A percentile compares a stretch with the other conserved stretches of the same genome.
phyloP scores from a whole-genome alignment of 2,797 vertebrate genomes.

The Chloroceryle inda region DNA sequence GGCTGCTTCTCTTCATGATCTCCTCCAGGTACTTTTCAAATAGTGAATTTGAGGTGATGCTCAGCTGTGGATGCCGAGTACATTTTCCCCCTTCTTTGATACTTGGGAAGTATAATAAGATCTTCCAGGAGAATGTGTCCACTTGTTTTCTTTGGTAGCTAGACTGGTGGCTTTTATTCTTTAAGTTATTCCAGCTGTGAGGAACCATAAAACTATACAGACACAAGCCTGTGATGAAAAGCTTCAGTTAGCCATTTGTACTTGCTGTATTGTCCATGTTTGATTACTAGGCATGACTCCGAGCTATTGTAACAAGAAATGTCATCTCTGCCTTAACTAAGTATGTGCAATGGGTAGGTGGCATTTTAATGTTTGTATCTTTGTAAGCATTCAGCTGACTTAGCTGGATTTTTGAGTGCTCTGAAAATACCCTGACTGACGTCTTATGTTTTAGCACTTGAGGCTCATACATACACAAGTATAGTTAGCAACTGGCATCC shows the following conservation, averaged over 20 bases:
- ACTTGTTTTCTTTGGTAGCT: background rate
- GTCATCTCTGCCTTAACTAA: background rate
- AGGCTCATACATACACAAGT: background rate
- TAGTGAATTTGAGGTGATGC: background rate
- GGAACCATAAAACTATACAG: background rate
- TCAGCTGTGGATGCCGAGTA: background rate
- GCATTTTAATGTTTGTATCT: background rate
- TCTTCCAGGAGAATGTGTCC: background rate
- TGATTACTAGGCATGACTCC: background rate
- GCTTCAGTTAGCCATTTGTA: background rate
- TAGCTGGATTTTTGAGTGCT: background rate
- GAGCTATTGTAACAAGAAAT: background rate
- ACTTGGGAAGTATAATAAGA: background rate
- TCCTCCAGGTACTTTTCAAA: background rate
- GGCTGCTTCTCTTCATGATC: background rate
- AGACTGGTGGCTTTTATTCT: background rate
- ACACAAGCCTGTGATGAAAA: background rate
- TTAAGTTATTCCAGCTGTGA: background rate
- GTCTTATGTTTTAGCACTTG: background rate
- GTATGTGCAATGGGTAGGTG: fast-evolving
- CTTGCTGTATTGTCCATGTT: background rate
- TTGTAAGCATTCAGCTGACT: background rate
- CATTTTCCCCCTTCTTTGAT: background rate
- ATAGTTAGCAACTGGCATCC: background rate
- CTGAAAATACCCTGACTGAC: background rate